phyloP scores from a whole-genome alignment of 2,888 invertebrate species.

The Drepana falcataria region DNA sequence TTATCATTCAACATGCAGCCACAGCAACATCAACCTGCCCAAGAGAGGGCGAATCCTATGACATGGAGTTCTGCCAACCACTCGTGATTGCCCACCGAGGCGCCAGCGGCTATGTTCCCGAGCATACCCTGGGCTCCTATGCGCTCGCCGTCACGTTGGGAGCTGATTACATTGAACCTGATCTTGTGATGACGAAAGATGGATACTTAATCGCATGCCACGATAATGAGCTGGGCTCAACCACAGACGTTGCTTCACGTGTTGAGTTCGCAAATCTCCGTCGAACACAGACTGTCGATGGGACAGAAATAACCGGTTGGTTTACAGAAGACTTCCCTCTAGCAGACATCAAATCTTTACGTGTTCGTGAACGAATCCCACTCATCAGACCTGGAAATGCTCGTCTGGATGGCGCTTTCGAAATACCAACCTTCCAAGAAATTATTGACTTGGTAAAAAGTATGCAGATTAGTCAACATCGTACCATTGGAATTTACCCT shows the following conservation, averaged over 20 bases:
- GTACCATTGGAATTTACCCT: slow-evolving; percentile 60
- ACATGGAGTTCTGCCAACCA: slow-evolving; percentile 39
- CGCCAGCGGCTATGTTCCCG: slow-evolving; percentile 66
- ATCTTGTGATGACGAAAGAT: slow-evolving; percentile 64
- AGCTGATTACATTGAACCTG: slow-evolving; percentile 66
- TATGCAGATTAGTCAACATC: slow-evolving; percentile 49
- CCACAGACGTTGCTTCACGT: slow-evolving; percentile 49
- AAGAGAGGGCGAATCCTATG: slow-evolving; percentile 3
- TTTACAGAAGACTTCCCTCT: slow-evolving; percentile 69
- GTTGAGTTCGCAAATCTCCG: slow-evolving; percentile 50
- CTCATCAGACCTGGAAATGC: slow-evolving; percentile 57
- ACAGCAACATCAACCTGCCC: not conserved
- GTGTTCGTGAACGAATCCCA: slow-evolving; percentile 53
- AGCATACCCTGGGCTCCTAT: slow-evolving; percentile 66
- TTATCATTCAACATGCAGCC: not conserved
- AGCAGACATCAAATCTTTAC: slow-evolving; percentile 57
- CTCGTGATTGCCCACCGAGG: slow-evolving; percentile 60
- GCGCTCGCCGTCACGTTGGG: slow-evolving; percentile 64
- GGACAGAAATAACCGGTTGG: slow-evolving; percentile 49
- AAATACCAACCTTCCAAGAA: slow-evolving; percentile 60
- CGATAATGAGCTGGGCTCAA: slow-evolving; percentile 56
- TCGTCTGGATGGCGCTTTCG: slow-evolving; percentile 49
- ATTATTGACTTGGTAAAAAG: slow-evolving; percentile 59
- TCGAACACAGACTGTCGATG: slow-evolving; percentile 50
- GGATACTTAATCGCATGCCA: slow-evolving; percentile 56